Percentiles rank a stretch among this genome's conserved stretches.
Conservation (phyloP, 2,797 vertebrate species). For the Pempheris klunzingeri region DNA sequence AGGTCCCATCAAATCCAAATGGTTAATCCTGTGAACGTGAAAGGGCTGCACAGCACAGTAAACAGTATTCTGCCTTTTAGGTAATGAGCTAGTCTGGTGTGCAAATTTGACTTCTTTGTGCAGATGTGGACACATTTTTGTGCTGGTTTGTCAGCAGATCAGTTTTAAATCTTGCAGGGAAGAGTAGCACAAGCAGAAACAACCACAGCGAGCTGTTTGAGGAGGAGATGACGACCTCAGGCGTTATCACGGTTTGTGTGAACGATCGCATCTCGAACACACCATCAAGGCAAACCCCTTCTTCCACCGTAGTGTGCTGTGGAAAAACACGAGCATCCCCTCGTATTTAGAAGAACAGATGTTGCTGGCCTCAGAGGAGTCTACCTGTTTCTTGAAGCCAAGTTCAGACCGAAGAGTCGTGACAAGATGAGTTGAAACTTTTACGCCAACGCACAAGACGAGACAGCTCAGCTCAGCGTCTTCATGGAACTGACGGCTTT, state of each 20-base stretch:
- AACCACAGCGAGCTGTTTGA: background rate
- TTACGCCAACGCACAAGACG: too few species aligned
- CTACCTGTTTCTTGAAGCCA: background rate
- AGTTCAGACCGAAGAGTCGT: too few species aligned
- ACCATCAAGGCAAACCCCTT: background rate
- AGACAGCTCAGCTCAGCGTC: too few species aligned
- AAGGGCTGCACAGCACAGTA: background rate
- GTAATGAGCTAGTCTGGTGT: background rate
- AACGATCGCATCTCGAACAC: background rate
- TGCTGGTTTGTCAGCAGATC: background rate
- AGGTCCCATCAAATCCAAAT: background rate
- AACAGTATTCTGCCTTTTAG: background rate
- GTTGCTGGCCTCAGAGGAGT: background rate
- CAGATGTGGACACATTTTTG: background rate
- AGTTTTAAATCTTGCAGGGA: background rate
- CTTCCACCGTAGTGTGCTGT: background rate
- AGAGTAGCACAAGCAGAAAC: background rate
- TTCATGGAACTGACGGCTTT: too few species aligned
- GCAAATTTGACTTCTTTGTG: too few species aligned
- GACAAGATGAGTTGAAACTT: too few species aligned
- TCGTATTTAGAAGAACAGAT: too few species aligned
- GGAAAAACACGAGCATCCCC: background rate
- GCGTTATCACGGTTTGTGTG: background rate
- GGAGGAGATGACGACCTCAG: background rate
- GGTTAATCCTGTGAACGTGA: background rate